A percentile compares a stretch with the other conserved stretches of the same genome.
These are phyloP conservation scores for Sinonovacula constricta DNA, from an alignment of 1,140 invertebrate genomes.

Conservation along the genomic window DNA sequence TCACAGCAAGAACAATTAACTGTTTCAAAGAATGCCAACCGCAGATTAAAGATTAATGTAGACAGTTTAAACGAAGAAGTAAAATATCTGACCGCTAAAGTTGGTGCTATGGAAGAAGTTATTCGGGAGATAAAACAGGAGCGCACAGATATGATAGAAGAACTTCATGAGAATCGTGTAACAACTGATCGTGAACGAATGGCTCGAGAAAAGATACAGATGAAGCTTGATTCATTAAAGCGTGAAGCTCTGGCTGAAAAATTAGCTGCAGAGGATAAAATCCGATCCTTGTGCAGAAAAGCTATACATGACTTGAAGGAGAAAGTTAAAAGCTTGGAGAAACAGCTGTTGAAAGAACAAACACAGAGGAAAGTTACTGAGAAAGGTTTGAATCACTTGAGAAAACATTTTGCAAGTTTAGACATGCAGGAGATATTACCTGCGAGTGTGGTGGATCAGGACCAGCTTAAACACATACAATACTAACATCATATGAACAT, in stretches of 20 bases:
- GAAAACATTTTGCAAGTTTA: constrained; percentile 48
- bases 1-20: constrained; percentile 24
- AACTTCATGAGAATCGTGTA: constrained; percentile 46
- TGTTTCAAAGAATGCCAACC: constrained; percentile 33
- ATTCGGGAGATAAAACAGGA: constrained; percentile 40
- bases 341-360: constrained; percentile 35
- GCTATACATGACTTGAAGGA: constrained; percentile 46
- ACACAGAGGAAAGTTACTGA: constrained; percentile 26
- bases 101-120: constrained; percentile 49
- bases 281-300: constrained; percentile 40
- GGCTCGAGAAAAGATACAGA: constrained; percentile 39
- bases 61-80: constrained; percentile 39
- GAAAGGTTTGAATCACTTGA: constrained; percentile 48
- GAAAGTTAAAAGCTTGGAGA: constrained; percentile 44
- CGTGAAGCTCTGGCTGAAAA: constrained; percentile 46
- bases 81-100: constrained; percentile 42
- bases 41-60: constrained; percentile 41
- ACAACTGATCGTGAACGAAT: constrained; percentile 39
- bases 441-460: constrained; percentile 25
- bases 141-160: constrained; percentile 44
- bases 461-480: constrained; percentile 32
- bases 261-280: constrained; percentile 42
- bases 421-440: constrained; percentile 44
- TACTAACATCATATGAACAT: constrained; percentile 11
- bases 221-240: constrained; percentile 36